Percentiles rank a stretch among this genome's conserved stretches.
Conservation (phyloP, 2,113 vertebrate species). For the Nothocercus julius region DNA sequence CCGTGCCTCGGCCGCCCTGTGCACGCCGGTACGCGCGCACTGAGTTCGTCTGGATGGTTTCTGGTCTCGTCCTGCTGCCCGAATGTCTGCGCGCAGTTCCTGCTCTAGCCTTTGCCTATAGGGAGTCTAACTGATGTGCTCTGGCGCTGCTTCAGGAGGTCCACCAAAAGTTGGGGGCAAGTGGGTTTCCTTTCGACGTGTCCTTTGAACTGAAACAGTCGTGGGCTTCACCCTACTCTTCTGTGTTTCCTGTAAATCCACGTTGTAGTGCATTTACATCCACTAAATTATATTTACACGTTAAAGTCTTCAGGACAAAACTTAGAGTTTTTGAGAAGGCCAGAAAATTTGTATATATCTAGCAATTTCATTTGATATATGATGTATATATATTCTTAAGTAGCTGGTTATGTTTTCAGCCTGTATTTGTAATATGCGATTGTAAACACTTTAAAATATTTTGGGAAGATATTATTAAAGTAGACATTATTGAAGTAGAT, state of each 20-base stretch:
- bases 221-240: not conserved
- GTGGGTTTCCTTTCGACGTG: not conserved
- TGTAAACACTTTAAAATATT: not conserved
- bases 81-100: not conserved
- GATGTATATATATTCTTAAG: not conserved
- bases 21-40: not conserved
- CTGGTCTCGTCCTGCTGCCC: not conserved
- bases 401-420: not conserved
- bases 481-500: not conserved
- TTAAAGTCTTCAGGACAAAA: not conserved
- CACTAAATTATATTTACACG: too few relatives aligned
- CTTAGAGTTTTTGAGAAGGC: not conserved
- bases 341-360: not conserved
- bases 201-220: not conserved
- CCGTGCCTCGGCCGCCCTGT: not conserved
- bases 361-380: not conserved
- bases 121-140: fast-evolving
- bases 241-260: not conserved
- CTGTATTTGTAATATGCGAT: not conserved
- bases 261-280: too few relatives aligned
- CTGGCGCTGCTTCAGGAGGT: not conserved
- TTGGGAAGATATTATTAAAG: not conserved
- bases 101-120: not conserved
- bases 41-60: not conserved
- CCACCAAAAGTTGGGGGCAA: not conserved